Base-by-base conservation (phyloP, 2,113 vertebrate genomes). In the Peromyscus maniculatus region DNA sequence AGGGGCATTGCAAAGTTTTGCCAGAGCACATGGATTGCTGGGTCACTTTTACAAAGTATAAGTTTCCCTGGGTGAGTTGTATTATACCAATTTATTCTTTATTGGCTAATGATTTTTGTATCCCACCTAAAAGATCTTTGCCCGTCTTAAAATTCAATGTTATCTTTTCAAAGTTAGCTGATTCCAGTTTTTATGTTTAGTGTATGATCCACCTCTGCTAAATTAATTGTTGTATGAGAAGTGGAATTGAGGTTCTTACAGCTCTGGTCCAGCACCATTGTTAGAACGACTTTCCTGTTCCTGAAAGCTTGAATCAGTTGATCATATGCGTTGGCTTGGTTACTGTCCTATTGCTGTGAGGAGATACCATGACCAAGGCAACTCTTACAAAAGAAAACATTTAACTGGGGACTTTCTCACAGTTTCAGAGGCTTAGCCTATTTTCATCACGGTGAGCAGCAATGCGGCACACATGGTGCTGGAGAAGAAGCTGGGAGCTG, bases 31-130 rank as follows among this genome's bases (percentile, higher is more conserved):
- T 52, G 75, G 62, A 87, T n/a, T 92, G 69, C 46, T 86, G 2
- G 78, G 62, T 17, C n/a, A 90, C 21, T 95, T 91, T 89, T 75
- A 28, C 72, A 91, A 96, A 87, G 82, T 66, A 87, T 31, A 52
- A 67, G 43, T 39, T 95, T 1, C 31, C 12, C 24, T 19, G 39
- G 33, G 72, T 46, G 72, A 82, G 72, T 67, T 66, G 36, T 95
- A 89, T 22, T 43, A 17, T 2, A 52, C 67, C 6, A 36, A 33
- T 74, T 90, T 82, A 80, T n/a, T 95, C 43, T 74, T 90, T 86
- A 89, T n/a, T 95, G 52, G 49, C 84, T 91, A 64, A 33, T 92
- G 89, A 6, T 79, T 93, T 96, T 88, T 95, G n/a, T 0, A 84
- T 49, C 9, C 1, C 21, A 66, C 8, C 78, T 95, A 66, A 94